A percentile compares a stretch with the other conserved stretches of the same genome.
Conservation (phyloP, 2,888 invertebrate genomes). For the Ditula angustiorana region DNA sequence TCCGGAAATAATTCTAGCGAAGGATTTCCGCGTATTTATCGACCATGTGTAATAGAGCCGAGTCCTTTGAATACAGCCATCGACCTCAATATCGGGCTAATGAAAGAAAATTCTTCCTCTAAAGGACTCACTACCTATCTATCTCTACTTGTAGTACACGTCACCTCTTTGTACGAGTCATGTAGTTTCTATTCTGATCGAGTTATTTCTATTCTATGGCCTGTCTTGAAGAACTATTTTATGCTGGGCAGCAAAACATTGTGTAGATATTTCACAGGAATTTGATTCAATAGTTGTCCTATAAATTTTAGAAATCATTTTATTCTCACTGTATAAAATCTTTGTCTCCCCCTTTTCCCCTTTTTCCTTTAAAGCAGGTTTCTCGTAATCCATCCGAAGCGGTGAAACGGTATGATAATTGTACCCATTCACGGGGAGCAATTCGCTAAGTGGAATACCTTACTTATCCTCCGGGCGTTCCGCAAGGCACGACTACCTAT, state of each 20-base stretch:
- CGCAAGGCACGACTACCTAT: conserved; percentile 71
- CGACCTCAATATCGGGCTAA: conserved; percentile 58
- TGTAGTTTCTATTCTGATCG: conserved; percentile 26
- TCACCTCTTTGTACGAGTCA: conserved; percentile 17
- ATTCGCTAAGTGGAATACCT: conserved; percentile 78
- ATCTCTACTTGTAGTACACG: conserved; percentile 18
- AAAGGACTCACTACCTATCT: conserved; percentile 18
- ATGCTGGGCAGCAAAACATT: conserved; percentile 11
- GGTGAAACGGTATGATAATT: conserved; percentile 69
- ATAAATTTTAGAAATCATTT: conserved; percentile 13
- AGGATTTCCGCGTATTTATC: conserved; percentile 77
- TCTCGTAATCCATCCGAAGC: conserved; percentile 35
- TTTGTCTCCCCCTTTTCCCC: conserved; percentile 37
- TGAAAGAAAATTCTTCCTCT: conserved; percentile 50
- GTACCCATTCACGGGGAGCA: conserved; percentile 68
- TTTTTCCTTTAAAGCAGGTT: conserved; percentile 41
- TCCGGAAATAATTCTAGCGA: conserved; percentile 74
- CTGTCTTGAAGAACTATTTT: background rate
- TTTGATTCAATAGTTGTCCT: background rate
- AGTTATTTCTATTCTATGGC: conserved; percentile 28
- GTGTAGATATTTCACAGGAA: conserved; percentile 17
- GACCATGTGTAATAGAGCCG: conserved; percentile 60
- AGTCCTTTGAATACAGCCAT: conserved; percentile 54
- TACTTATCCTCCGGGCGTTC: conserved; percentile 74
- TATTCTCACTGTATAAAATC: conserved; percentile 31